Conservation (phyloP, 2,113 vertebrate genomes). For the Cacatua alba region DNA sequence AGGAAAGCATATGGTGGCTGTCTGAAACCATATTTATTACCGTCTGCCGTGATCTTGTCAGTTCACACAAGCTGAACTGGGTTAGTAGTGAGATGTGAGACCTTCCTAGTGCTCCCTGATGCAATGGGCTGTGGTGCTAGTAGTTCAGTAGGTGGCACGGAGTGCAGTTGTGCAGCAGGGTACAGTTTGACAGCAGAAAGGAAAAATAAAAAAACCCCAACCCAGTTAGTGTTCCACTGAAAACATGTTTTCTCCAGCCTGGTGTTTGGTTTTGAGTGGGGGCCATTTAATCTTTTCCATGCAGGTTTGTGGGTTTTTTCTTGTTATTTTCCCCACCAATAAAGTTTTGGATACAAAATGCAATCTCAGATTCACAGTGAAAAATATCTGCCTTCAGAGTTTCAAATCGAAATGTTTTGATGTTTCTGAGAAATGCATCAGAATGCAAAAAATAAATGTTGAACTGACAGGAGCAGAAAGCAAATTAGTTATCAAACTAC, state of each 20-base stretch:
- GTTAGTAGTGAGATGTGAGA: rapidly evolving
- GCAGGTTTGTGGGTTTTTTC: neutral
- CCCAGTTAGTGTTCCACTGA: neutral
- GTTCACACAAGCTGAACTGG: rapidly evolving
- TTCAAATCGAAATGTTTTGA: neutral
- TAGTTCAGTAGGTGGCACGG: neutral
- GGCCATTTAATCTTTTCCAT: neutral
- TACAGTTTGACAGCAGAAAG: neutral
- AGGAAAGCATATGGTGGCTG: neutral
- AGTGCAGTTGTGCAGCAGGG: neutral
- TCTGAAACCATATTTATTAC: neutral
- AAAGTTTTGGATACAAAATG: neutral
- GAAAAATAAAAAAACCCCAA: neutral
- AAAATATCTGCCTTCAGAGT: neutral
- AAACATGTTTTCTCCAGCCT: neutral
- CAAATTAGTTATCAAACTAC: neutral
- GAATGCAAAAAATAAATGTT: neutral
- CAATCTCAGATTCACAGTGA: neutral
- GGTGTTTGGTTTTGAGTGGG: neutral
- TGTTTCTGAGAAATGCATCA: neutral
- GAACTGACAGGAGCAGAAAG: neutral
- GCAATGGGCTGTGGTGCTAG: neutral
- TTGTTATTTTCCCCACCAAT: neutral
- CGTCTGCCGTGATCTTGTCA: neutral
- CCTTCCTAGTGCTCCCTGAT: neutral